Percentiles rank a stretch among this genome's conserved stretches.
phyloP scores from a whole-genome alignment of 2,797 vertebrate genomes.

The Xyrichtys novacula region DNA sequence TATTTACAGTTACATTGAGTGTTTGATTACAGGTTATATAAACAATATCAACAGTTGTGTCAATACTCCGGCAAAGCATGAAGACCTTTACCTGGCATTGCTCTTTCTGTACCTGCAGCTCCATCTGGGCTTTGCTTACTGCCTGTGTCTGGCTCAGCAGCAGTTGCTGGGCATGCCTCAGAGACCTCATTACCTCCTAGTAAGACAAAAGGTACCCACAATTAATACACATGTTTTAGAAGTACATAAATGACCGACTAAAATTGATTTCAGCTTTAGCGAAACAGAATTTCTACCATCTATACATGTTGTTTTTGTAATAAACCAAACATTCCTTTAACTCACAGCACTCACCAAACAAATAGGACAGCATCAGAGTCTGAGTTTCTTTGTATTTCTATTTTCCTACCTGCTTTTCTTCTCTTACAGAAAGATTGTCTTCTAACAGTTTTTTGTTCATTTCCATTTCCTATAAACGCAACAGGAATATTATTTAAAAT shows the following conservation, averaged over 20 bases:
- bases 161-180: conserved; percentile 87
- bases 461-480: conserved; percentile 85
- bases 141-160: conserved; percentile 87
- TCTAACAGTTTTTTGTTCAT: conserved; percentile 87
- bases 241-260: neutral
- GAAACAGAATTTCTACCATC: neutral
- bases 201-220: conserved; percentile 64
- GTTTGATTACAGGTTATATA: no score
- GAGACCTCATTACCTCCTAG: conserved; percentile 88
- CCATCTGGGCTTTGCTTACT: conserved; percentile 81
- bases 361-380: neutral
- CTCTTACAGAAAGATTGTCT: conserved; percentile 81
- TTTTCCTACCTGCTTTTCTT: conserved; percentile 89
- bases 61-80: neutral
- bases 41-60: neutral
- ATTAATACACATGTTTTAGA: neutral
- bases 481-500: conserved; percentile 2
- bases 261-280: neutral
- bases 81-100: conserved; percentile 77
- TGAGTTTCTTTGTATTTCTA: neutral
- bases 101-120: conserved; percentile 85
- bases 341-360: neutral
- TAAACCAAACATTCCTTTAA: neutral
- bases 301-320: neutral
- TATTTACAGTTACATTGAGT: no score